Base-by-base conservation (phyloP, 2,888 invertebrate genomes). In the Andrena flavipes region DNA sequence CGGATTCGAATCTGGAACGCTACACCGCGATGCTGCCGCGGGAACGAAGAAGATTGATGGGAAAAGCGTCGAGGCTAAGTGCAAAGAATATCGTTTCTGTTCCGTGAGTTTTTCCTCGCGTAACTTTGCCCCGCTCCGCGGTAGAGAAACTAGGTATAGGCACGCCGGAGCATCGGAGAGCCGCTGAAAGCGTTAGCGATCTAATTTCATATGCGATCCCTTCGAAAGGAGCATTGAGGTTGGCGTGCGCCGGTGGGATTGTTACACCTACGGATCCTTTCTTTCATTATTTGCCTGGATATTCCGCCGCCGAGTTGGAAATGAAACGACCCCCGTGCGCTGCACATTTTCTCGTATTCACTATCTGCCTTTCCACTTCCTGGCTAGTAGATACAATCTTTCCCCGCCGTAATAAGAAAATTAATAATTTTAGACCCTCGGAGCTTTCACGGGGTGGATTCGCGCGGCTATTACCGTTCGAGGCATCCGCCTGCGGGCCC, bases 11-110 rank as follows among this genome's bases (percentile, higher is more conserved):
- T 70, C 56, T 30, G 30, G 35, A 29, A 10, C 20, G 42, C 23
- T 33, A 7, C 23, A 56, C 67, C 80, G 79, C 42, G 42, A 42
- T 16, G 42, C 2, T 42, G 16, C 16, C 29, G 16, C 26, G 23
- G 33, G 48, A 62, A 59, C 49, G 54, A 60, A 51, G 42, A 70
- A 78, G 79, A 79, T 70, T 70, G 78, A 78, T 70, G 78, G 59
- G 65, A 29, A 64, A 42, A 65, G 30, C 42, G 67, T 23, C 35
- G 63, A 8, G 33, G 56, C 29, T 79, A 56, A 69, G 23, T 29
- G 35, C 48, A 78, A 67, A 67, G 29, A 78, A 78, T 76, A 78
- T 67, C 62, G 76, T 20, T 77, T 42, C 60, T 13, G 48, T 29
- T 42, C 16, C 60, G 2, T 26, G 23, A 10, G 56, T 56, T 56